These are phyloP conservation scores for Bombus sylvicola DNA, from an alignment of 1,140 invertebrate genomes.

Conservation along the genomic window DNA sequence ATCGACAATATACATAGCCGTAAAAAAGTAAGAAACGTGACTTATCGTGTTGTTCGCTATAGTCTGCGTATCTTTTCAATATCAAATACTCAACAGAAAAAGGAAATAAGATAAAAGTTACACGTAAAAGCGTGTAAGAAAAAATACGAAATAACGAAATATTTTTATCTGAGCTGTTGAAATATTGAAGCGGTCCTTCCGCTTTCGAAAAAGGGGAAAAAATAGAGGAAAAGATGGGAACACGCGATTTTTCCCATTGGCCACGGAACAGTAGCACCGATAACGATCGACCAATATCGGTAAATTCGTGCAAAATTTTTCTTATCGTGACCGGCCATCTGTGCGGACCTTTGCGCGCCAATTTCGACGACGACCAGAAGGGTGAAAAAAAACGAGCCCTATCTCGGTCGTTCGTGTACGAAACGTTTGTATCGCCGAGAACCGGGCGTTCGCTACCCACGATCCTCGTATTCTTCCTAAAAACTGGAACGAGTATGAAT, in stretches of 20 bases:
- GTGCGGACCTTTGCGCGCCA: conserved; percentile 28
- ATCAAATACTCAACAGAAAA: neutral
- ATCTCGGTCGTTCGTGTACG: neutral
- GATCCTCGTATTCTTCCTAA: conserved; percentile 11
- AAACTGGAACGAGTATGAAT: conserved; percentile 37
- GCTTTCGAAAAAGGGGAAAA: neutral
- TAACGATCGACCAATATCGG: conserved; percentile 46
- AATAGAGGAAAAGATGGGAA: neutral
- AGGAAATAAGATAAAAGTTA: neutral
- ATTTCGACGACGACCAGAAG: neutral
- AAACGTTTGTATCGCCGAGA: neutral
- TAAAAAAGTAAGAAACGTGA: neutral
- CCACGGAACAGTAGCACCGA: conserved; percentile 3
- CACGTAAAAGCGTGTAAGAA: neutral
- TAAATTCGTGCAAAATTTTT: conserved; percentile 44
- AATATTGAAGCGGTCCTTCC: neutral
- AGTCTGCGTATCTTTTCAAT: neutral
- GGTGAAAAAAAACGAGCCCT: conserved; percentile 5
- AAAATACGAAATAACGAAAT: neutral
- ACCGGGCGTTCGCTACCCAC: neutral
- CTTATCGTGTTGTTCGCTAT: neutral
- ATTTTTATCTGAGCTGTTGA: neutral
- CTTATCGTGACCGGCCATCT: conserved; percentile 34
- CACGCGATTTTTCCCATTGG: conserved; percentile 15
- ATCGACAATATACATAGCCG: too few species aligned